Evolutionary conservation across 2,113 vertebrate species (phyloP).

Genomic region (Illadopsis cleaveri): DNA sequence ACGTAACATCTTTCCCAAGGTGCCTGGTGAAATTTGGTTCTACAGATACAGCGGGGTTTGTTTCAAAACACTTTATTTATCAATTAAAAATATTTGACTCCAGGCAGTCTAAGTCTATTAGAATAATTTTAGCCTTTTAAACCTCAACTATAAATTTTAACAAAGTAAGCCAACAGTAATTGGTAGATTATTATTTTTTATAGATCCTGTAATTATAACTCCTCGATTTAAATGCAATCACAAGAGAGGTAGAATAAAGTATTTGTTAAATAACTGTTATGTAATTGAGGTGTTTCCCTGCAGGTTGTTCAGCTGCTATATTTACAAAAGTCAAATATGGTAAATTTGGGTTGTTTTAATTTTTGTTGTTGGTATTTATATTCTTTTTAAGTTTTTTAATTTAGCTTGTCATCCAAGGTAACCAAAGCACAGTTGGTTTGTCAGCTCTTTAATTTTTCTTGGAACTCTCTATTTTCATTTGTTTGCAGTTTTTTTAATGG

Average conservation of each 20-base stretch:
- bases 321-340: not conserved
- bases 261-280: not conserved
- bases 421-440: not conserved
- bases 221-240: not conserved
- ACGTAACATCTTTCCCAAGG: not conserved
- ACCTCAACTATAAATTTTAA: not conserved
- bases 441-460: not conserved
- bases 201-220: not conserved
- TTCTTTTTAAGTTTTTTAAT: not conserved
- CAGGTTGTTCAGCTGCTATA: not conserved
- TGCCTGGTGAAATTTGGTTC: not conserved
- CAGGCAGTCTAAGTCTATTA: not conserved
- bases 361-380: not conserved
- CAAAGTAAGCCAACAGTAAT: not conserved
- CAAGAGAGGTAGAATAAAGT: not conserved
- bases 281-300: not conserved
- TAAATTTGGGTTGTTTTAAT: not conserved
- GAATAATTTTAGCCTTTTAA: not conserved
- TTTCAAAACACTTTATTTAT: not conserved
- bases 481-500: not conserved
- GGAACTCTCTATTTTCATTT: not conserved
- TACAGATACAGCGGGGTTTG: not conserved
- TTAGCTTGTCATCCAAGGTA: not conserved
- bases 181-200: not conserved
- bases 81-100: not conserved